Evolutionary conservation across 1,140 invertebrate genomes (phyloP), one percentile per base, ranked within the genome.

Genomic region (Thaumetopoea pityocampa): DNA sequence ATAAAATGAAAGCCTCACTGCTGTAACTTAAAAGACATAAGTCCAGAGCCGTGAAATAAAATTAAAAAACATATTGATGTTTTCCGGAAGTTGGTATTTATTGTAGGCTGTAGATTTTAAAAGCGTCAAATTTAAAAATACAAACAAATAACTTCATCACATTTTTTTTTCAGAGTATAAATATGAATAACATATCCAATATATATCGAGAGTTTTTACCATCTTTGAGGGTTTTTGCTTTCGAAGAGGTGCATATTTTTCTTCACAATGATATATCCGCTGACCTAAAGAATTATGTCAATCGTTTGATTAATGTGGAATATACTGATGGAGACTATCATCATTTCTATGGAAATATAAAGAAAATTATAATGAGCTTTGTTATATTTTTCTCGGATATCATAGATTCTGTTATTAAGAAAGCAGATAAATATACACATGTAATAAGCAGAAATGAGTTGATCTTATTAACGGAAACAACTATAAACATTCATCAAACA

Each of bases 321-420:
- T 68, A 61, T 9, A 35, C 51, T 7, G 62, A 67, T 22, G 60
- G 45, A 4, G 33, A 24, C 0, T 64, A 68, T 27, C 58, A 69
- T n/a, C 46, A 46, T 14, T 74, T 64, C 36, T 77, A 68, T 23
- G 62, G 66, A 0, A 51, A 67, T 22, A 36, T 77, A 10, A 77
- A 70, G 41, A 61, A 42, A 8, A 49, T 73, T 1, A 29, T 77
- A 0, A 55, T 45, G 8, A 67, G 58, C 32, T 77, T 77, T 38
- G 33, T 63, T 1, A 50, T 27, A 26, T 62, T 58, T 27, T 70
- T 61, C 53, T 53, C 47, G 11, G 27, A 49, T 24, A 43, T 44
- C 3, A 67, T 69, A 43, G 63, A 72, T 18, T 41, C 56, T 7
- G 37, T 57, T 3, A 45, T 60, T n/a, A 63, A 52, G 44, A 51